Base-by-base conservation (phyloP, 1,140 invertebrate genomes). In the Bactericera cockerelli region DNA sequence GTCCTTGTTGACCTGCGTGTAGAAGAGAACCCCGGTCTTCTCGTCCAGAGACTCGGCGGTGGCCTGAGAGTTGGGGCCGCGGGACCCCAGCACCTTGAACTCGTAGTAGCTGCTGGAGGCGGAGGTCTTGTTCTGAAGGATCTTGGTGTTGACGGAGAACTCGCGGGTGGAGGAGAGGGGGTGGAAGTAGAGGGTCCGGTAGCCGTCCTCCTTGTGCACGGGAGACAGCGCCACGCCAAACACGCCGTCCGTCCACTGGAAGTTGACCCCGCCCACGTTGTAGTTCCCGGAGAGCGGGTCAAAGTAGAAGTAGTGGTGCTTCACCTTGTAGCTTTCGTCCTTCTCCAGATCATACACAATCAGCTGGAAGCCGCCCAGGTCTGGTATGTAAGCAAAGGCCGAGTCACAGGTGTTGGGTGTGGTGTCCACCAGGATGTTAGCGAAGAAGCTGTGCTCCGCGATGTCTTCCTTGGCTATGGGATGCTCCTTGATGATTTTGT, bases 291-390 rank as follows among this genome's bases (percentile, higher is more conserved):
- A 73, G 10, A 87, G 67, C 0, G 86, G 85, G 68, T 89, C 85
- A 57, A 87, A 86, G 70, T 85, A 76, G 77, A 89, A 88, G 71
- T 80, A 89, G 67, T 87, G 84, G 65, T 89, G 85, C 59, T 80
- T 72, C 1, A 88, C 76, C 24, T 84, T 75, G 79, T 84, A 88
- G 0, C 84, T 86, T 59, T 82, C 78, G 63, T 88, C 79, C 14
- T 82, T 75, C 38, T 80, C 78, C 63, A 81, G 75, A 36, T 79
- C 83, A 67, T 87, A 89, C 1, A 88, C 84, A 0, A 88, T 77
- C 1, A 89, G 67, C 13, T 82, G 83, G 64, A 85, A 85, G 11
- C 72, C 82, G 3, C 79, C 79, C 2, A 88, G 69, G 68, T 89
- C 86, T 1, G 86, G 81, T 4, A 86, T 69, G 63, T 89, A 89